phyloP scores from a whole-genome alignment of 1,140 invertebrate species.

The Nasonia giraulti region DNA sequence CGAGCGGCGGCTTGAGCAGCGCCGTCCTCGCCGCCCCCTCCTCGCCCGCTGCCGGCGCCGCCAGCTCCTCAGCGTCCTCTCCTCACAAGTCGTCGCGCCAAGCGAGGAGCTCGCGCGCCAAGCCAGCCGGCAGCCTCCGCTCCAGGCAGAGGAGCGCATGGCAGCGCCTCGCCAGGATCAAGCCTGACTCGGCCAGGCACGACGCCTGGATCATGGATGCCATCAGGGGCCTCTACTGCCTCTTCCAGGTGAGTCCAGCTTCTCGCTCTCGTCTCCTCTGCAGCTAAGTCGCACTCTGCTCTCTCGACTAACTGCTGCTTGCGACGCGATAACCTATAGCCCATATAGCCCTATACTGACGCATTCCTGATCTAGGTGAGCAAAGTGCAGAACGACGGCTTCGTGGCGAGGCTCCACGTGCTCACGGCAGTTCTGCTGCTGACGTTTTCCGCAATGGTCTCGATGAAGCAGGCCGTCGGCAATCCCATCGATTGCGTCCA shows the following conservation, averaged over 20 bases:
- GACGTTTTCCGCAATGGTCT: constrained; percentile 94
- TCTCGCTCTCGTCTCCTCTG: too few relatives aligned
- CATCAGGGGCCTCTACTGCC: constrained; percentile 65
- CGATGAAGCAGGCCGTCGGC: constrained; percentile 97
- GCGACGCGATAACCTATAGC: too few relatives aligned
- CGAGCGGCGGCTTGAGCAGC: constrained; percentile 14
- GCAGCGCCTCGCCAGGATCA: constrained; percentile 19
- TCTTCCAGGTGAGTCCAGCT: constrained; percentile 64
- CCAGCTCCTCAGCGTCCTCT: neutral
- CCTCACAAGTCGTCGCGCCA: neutral
- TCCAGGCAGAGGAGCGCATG: constrained; percentile 20
- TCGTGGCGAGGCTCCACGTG: constrained; percentile 93
- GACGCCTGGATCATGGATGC: constrained; percentile 68
- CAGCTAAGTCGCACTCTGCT: too few relatives aligned
- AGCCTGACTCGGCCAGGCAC: constrained; percentile 22
- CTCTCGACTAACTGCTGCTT: too few relatives aligned
- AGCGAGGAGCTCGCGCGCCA: neutral
- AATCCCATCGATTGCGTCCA: constrained; percentile 97
- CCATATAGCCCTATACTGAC: too few relatives aligned
- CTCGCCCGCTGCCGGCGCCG: neutral
- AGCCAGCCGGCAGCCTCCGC: too few relatives aligned
- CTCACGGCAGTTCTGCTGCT: constrained; percentile 93
- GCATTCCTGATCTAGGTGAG: constrained; percentile 51
- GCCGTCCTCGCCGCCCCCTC: neutral
- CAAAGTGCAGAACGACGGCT: constrained; percentile 91